Conservation (phyloP, 2,797 vertebrate species). For the Delichon dasypus region DNA sequence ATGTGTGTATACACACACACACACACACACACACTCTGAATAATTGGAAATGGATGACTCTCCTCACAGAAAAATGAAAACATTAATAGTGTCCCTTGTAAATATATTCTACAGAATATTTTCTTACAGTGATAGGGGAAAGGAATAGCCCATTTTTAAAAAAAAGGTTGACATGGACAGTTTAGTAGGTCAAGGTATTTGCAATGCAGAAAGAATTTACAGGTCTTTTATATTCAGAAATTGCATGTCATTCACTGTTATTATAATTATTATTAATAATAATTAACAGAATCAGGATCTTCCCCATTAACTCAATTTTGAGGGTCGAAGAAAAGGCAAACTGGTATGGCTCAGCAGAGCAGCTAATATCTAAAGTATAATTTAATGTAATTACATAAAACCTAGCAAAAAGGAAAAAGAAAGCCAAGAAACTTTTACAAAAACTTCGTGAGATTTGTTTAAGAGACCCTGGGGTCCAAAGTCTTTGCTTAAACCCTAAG, state of each 20-base stretch:
- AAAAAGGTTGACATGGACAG: not conserved
- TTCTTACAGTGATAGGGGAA: not conserved
- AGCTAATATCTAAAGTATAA: not conserved
- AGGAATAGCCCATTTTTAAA: not conserved
- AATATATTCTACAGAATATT: not conserved
- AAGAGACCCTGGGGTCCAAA: not conserved
- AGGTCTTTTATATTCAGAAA: not conserved
- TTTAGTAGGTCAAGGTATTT: not conserved
- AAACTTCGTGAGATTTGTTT: not conserved
- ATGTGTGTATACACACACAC: not conserved
- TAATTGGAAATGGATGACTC: not conserved
- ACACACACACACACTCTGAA: fast-evolving
- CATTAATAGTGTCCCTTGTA: not conserved
- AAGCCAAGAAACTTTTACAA: not conserved
- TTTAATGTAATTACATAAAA: not conserved
- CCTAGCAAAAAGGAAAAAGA: not conserved
- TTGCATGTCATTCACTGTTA: not conserved
- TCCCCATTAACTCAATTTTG: not conserved
- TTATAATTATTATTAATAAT: not conserved
- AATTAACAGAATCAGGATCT: not conserved
- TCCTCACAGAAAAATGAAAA: not conserved
- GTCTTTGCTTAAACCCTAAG: not conserved
- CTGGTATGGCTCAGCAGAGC: not conserved
- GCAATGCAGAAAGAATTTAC: not conserved
- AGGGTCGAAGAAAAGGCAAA: not conserved